These are phyloP conservation scores for Mesorhabditis sp. DNA, from an alignment of 2,888 invertebrate species.

Conservation along the genomic window DNA sequence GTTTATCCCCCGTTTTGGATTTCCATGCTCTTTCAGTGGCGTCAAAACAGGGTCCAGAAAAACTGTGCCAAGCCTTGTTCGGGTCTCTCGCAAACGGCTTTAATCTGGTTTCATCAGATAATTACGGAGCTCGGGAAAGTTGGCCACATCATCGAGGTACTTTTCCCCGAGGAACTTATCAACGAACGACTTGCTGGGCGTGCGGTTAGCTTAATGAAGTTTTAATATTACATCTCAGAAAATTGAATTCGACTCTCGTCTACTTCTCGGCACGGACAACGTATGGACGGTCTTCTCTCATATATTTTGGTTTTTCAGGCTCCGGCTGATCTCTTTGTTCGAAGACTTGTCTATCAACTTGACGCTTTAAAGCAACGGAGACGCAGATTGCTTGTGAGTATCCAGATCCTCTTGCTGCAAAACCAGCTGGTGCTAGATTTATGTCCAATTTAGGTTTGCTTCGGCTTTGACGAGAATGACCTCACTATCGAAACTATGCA, in stretches of 20 bases:
- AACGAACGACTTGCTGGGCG: constrained; percentile 18
- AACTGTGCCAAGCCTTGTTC: too few species aligned
- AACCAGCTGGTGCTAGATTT: not conserved
- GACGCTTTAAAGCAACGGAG: constrained; percentile 12
- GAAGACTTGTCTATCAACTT: constrained; percentile 32
- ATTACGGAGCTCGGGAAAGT: constrained; percentile 39
- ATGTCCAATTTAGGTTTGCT: constrained; percentile 11
- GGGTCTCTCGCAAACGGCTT: not conserved
- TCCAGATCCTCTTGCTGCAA: constrained; percentile 8
- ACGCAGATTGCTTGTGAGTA: constrained; percentile 17
- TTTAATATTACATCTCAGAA: constrained; percentile 7
- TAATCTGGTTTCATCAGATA: constrained; percentile 14
- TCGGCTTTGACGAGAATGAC: constrained; percentile 37
- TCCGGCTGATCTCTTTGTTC: constrained; percentile 36
- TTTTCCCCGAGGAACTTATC: constrained; percentile 33
- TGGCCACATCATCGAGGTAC: constrained; percentile 42
- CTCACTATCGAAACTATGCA: constrained; percentile 30
- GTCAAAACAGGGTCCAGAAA: too few species aligned
- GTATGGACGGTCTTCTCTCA: constrained; percentile 16
- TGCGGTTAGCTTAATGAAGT: not conserved
- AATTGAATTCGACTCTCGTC: constrained; percentile 46
- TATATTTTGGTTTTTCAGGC: constrained; percentile 21
- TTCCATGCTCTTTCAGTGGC: too few species aligned
- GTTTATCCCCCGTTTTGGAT: too few species aligned
- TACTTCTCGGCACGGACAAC: constrained; percentile 38